A percentile compares a stretch with the other conserved stretches of the same genome.
Conservation (phyloP, 1,140 invertebrate genomes). For the Rhagoletis pomonella region DNA sequence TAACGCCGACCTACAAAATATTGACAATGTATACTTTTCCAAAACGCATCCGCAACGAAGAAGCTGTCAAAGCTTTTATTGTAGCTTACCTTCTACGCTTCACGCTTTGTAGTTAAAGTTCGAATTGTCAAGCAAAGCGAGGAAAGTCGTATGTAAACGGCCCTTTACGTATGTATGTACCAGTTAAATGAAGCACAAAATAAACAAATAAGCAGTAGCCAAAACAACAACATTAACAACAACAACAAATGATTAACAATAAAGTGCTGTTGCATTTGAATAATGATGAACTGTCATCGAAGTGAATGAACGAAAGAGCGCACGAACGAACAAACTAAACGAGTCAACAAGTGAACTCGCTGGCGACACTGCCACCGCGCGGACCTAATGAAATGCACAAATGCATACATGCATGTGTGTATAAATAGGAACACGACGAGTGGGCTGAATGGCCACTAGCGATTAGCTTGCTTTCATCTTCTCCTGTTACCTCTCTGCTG, state of each 20-base stretch:
- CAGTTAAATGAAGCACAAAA: not conserved
- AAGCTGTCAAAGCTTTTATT: no score
- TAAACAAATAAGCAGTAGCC: not conserved
- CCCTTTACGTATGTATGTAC: no score
- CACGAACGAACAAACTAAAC: not conserved
- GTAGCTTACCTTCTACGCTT: no score
- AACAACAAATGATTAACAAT: conserved; percentile 30
- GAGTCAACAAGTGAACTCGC: not conserved
- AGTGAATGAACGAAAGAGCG: conserved; percentile 38
- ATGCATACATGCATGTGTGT: not conserved
- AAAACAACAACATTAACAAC: not conserved
- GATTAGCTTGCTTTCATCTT: not conserved
- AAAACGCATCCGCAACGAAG: no score
- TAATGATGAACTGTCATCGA: conserved; percentile 50
- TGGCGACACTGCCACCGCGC: not conserved
- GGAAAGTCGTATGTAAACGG: no score
- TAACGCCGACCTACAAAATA: no score
- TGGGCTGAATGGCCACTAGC: conserved; percentile 22
- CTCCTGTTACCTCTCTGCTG: no score
- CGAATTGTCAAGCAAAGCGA: no score
- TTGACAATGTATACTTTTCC: no score
- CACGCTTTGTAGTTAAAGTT: no score
- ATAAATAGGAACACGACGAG: not conserved
- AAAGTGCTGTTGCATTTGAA: conserved; percentile 26
- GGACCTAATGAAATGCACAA: not conserved